Evolutionary conservation across 2,797 vertebrate species (phyloP), one percentile per base, ranked within the genome.

Genomic region (Danio tinwini): DNA sequence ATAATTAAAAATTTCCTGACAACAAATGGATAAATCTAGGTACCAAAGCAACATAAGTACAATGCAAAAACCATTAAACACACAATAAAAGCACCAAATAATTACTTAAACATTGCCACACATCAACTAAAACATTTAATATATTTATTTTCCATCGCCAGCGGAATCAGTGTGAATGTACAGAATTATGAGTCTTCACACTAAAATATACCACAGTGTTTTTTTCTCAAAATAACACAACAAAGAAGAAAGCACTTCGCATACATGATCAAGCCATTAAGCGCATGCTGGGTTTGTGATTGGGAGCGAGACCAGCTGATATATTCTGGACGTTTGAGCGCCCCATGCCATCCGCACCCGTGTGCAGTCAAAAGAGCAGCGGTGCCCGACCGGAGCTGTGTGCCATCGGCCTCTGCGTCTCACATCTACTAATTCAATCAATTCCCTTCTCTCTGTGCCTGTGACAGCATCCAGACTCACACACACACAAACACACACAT

Each of bases 391-490:
- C 65, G 50, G 71, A 68, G 49, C 52, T 40, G 69, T 73, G 68
- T 62, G 29, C 29, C 70, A 69, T 63, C 39, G 10, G 53, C 37
- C 49, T 81, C 74, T 47, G 21, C 42, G 29, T 59, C 42, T 70
- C 65, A 59, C 19, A 42, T 68, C 76, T 49, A 63, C 75, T 76
- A 76, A 81, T 79, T 84, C 56, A 82, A 75, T 84, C 55, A 74
- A 58, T 67, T 67, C 64, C 12, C 29, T 29, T 44, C 71, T 75
- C 40, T 78, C 71, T 44, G 21, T 11, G 49, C 62, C 70, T 17
- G 59, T 9, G 42, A 80, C 65, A 65, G 64, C n/a, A 47, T 71
- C 58, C 44, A 29, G 19, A 40, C 47, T 45, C 40, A 39, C 56
- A 10, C 50, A 50, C 53, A 50, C 52, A 64, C 55, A 6, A 13